A percentile compares a stretch with the other conserved stretches of the same genome.
Evolutionary conservation across 1,140 invertebrate genomes (phyloP).

Genomic region (Chionoecetes opilio): DNA sequence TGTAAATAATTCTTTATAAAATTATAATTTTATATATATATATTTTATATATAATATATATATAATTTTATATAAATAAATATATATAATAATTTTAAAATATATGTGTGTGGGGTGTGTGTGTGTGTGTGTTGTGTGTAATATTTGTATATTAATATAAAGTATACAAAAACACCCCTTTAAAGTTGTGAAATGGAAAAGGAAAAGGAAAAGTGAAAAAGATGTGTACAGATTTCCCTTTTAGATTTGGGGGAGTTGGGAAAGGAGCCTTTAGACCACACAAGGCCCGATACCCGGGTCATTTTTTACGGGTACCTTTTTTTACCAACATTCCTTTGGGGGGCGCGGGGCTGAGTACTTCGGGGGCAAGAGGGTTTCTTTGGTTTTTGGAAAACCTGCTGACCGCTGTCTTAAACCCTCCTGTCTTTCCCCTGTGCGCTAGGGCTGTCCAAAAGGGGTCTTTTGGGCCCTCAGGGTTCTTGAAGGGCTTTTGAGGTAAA

Average conservation of each 20-base stretch:
- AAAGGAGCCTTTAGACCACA: conserved; percentile 81
- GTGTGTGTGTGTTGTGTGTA: no score
- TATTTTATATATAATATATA: no score
- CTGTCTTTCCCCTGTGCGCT: conserved; percentile 57
- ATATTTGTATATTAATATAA: no score
- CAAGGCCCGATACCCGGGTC: conserved; percentile 86
- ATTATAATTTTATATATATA: no score
- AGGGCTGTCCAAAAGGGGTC: background rate
- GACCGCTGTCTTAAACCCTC: conserved; percentile 2
- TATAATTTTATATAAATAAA: no score
- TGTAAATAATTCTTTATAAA: no score
- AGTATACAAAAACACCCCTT: background rate
- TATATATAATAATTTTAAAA: no score
- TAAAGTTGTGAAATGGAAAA: no score
- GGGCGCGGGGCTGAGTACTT: conserved; percentile 91
- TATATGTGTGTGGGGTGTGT: no score
- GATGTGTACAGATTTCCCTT: no score
- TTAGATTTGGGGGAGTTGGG: conserved; percentile 56
- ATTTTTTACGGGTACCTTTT: conserved; percentile 94
- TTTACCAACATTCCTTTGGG: conserved; percentile 93
- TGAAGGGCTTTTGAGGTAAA: conserved; percentile 44
- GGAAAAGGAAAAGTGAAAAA: no score
- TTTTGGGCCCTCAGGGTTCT: conserved; percentile 48
- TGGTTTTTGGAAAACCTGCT: conserved; percentile 40
- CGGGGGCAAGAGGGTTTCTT: conserved; percentile 92